Conservation (phyloP, 1,140 invertebrate genomes). For the Aradophagus sp. region DNA sequence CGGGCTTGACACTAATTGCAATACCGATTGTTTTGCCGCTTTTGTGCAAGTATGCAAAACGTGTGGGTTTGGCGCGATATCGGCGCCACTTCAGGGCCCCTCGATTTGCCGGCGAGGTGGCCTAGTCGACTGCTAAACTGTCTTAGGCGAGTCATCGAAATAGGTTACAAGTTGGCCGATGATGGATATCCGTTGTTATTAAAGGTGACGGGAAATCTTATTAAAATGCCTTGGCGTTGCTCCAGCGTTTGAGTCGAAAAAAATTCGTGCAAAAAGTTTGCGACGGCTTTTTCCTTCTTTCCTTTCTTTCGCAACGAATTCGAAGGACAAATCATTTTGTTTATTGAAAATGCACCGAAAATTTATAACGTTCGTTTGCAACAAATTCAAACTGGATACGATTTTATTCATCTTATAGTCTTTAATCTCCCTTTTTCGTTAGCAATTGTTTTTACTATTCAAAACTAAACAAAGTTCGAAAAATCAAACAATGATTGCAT, state of each 20-base stretch:
- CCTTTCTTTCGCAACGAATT: no score
- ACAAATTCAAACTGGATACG: no score
- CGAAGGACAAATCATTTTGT: no score
- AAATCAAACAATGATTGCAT: no score
- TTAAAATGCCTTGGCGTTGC: no score
- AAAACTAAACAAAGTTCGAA: no score
- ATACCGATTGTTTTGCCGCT: slow-evolving; percentile 52
- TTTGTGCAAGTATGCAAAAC: slow-evolving; percentile 54
- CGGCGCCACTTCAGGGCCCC: slow-evolving; percentile 32
- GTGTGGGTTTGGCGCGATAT: slow-evolving; percentile 20
- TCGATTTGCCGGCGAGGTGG: slow-evolving; percentile 3
- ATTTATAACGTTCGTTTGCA: no score
- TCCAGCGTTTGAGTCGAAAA: slow-evolving; percentile 16
- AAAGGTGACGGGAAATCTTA: slow-evolving; percentile 35
- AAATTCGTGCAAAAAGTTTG: slow-evolving; percentile 26
- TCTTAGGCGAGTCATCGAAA: slow-evolving; percentile 35
- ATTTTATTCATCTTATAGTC: no score
- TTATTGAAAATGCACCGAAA: no score
- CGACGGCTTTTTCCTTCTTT: slow-evolving; percentile 13
- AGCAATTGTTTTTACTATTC: no score
- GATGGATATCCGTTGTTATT: slow-evolving; percentile 25
- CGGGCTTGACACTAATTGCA: slow-evolving; percentile 52
- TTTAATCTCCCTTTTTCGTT: no score
- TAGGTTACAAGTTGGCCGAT: slow-evolving; percentile 39
- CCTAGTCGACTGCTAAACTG: no score